phyloP scores from a whole-genome alignment of 2,888 invertebrate species.

The Silvanus unidentatus region DNA sequence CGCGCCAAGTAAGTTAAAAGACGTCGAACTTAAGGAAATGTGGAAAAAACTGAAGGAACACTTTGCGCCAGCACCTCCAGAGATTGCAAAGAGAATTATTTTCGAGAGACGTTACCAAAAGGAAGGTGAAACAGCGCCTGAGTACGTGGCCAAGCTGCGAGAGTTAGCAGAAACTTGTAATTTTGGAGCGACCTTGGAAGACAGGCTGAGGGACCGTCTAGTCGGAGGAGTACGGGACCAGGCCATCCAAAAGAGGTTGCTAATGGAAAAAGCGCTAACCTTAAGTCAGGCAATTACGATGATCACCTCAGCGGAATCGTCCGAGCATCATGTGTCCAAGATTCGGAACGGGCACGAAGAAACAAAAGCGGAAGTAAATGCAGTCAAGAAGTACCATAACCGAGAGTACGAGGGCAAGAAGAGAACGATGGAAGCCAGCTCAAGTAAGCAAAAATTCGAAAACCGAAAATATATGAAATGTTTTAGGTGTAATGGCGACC shows the following conservation, averaged over 20 bases:
- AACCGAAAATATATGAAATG: conserved; percentile 3
- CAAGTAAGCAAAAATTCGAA: neutral
- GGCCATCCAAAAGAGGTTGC: conserved; percentile 9
- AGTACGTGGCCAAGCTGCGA: neutral
- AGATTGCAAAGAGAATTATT: conserved; percentile 10
- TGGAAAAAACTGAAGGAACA: conserved; percentile 6
- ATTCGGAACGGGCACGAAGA: neutral
- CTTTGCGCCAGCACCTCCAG: conserved; percentile 10
- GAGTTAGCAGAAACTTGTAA: neutral
- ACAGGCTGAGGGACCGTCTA: conserved; percentile 13
- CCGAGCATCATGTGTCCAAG: neutral
- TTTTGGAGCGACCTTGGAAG: conserved; percentile 1
- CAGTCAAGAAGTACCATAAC: no score
- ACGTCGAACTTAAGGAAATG: neutral
- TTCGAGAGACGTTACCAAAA: conserved; percentile 9
- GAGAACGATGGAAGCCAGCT: neutral
- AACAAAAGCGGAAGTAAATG: no score
- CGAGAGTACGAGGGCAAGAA: neutral
- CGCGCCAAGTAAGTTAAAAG: conserved; percentile 3
- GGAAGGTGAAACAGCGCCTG: neutral
- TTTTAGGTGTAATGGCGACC: conserved; percentile 4
- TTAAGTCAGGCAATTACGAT: conserved; percentile 5
- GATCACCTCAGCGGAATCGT: conserved; percentile 1
- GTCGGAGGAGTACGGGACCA: conserved; percentile 14
- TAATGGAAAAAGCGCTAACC: conserved; percentile 13